Evolutionary conservation across 2,888 invertebrate genomes (phyloP), one percentile per base, ranked within the genome.

Genomic region (Lasius platythorax): DNA sequence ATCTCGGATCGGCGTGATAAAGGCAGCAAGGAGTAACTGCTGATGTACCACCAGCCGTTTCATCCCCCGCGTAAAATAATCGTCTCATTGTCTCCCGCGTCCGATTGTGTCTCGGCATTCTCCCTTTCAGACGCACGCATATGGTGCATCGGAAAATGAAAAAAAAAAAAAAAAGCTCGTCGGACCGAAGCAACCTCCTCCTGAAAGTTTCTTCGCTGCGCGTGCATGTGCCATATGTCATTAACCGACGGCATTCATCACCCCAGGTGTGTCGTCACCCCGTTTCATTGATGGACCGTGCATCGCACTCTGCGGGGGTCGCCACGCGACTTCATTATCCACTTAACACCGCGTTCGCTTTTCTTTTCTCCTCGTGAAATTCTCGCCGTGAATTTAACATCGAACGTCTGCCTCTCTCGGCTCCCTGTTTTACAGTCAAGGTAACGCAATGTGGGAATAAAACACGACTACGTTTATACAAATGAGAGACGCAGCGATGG

Each of bases 141-240:
- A 90, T 90, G 90, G 90, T 28, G 75, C 50, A 82, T 85, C 86
- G 64, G 50, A 30, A 76, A 73, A 84, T 73, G 73, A 23, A 23
- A 23, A 23, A 76, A 84, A 76, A 84, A 70, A 50, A 81, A 82
- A 30, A 33, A 58, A 23, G 37, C 28, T 63, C 30, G 28, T 58
- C 30, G 6, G n/a, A 11, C n/a, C 8, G 15, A 40, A 56, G 30
- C 53, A 53, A n/a, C 53, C 56, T 76, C 79, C 53, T 83, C 78
- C 82, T 40, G 81, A 23, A 64, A 85, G 83, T 64, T 90, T 85
- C 87, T 86, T 78, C 85, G 53, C 72, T 6, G 73, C 87, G 84
- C n/a, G 87, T 79, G 85, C 85, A n/a, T 53, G 23, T 79, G 87
- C 93, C 93, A 93, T 93, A 93, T 93, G 93, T 89, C 92, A 91